Evolutionary conservation across 2,797 vertebrate species (phyloP), one percentile per base, ranked within the genome.

Genomic region (Rhadinocentrus ornatus): DNA sequence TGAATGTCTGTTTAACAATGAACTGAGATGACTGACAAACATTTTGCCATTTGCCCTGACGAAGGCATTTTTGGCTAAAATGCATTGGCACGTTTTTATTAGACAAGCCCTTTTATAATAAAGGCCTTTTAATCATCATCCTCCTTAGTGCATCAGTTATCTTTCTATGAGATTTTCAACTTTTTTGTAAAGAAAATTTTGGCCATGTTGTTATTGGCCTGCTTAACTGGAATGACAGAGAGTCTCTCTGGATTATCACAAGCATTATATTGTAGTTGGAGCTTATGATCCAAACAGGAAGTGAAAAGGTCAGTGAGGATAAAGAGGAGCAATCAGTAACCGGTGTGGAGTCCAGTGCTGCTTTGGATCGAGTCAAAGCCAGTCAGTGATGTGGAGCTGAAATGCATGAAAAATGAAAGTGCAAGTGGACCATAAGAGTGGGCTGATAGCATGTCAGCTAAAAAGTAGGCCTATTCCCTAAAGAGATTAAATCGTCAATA

Each of bases 191-290:
- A 59, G 35, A 37, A 22, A 1, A 27, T 15, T 60, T 41, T 18
- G 4, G 35, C 58, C 48, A 15, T 18, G 13, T 26, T 26, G 22
- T 41, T 41, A 15, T 35, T 35, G 1, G 31, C 31, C 32, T 60
- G 24, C 35, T 60, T 39, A 60, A 39, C 35, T 27, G 35, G 35
- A 22, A 16, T 60, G 58, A 60, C 35, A 39, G n/a, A 60, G 1
- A 60, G 58, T 58, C 32, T 58, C 20, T 58, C 56, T 58, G 56
- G n/a, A 58, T 58, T 58, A 58, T 35, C 20, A 4, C 56, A 58
- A 24, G 20, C 22, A 35, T 58, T 58, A 35, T 35, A n/a, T 22
- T 37, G 20, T 39, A 26, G 35, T 39, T 22, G 22, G 13, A 26
- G 35, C 58, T 22, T 26, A 22, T 60, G 35, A 60, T 60, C 35